Evolutionary conservation across 2,888 invertebrate species (phyloP).

Genomic region (Euproctis similis): DNA sequence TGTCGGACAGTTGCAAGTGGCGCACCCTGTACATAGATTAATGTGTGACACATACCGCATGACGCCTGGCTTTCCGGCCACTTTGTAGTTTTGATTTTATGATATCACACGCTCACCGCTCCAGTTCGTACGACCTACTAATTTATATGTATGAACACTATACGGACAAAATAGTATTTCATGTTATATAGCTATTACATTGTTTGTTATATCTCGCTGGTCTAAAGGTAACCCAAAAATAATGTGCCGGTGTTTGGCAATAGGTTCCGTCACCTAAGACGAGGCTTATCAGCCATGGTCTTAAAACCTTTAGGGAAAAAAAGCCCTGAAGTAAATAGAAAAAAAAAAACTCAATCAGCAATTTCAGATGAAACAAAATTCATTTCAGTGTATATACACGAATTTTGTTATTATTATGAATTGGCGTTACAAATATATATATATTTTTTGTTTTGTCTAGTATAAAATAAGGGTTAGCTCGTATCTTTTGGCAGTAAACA

Average conservation of each 20-base stretch:
- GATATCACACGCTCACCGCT: conserved; percentile 26
- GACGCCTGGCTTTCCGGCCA: conserved; percentile 25
- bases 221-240: background rate
- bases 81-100: conserved; percentile 35
- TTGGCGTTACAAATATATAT: conserved; percentile 4
- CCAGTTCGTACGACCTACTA: conserved; percentile 26
- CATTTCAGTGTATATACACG: conserved; percentile 7
- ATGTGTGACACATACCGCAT: conserved; percentile 46
- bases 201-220: conserved; percentile 6
- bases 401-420: conserved; percentile 13
- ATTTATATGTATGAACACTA: conserved; percentile 26
- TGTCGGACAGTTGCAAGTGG: conserved; percentile 36
- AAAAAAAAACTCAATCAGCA: conserved; percentile 5
- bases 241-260: background rate
- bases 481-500: conserved; percentile 45
- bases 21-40: conserved; percentile 47
- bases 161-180: conserved; percentile 16
- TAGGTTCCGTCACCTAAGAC: too few species aligned
- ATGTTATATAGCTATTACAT: conserved; percentile 8
- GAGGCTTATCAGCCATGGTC: too few species aligned
- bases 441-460: background rate
- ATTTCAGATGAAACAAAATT: conserved; percentile 1
- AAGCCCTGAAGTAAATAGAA: background rate
- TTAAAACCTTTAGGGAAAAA: too few species aligned
- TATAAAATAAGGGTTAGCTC: conserved; percentile 34